Evolutionary conservation across 2,797 vertebrate genomes (phyloP).

Genomic region (Melopsittacus undulatus): DNA sequence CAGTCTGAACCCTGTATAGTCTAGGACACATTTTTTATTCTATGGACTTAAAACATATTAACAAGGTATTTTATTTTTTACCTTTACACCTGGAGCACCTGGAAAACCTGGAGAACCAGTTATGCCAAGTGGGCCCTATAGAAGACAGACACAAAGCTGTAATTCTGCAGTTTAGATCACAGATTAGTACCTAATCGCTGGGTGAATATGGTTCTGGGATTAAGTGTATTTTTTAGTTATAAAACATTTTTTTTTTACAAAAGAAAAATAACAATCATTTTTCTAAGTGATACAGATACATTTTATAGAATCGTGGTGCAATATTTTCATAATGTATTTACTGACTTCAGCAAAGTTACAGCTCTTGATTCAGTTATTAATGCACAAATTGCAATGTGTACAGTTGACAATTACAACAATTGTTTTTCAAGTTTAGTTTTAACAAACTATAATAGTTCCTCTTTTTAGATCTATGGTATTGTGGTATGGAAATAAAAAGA

Average conservation of each 20-base stretch:
- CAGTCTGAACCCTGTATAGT: neutral
- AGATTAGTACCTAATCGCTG: neutral
- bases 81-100: constrained; percentile 93
- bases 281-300: accelerated
- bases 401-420: neutral
- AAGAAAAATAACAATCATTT: neutral
- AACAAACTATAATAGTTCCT: neutral
- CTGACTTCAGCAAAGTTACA: neutral
- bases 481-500: neutral
- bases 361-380: neutral
- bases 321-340: neutral
- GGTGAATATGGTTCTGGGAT: neutral
- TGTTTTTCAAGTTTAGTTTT: neutral
- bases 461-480: neutral
- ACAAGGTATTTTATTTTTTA: constrained; percentile 35
- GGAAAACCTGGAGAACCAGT: constrained; percentile 92
- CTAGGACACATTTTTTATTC: neutral
- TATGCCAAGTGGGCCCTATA: constrained; percentile 92
- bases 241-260: neutral
- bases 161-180: neutral
- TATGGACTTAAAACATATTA: neutral
- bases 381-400: neutral
- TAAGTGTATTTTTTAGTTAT: neutral
- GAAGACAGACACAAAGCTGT: neutral
- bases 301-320: neutral